Conservation (phyloP, 2,113 vertebrate genomes). For the Neotragus moschatus region DNA sequence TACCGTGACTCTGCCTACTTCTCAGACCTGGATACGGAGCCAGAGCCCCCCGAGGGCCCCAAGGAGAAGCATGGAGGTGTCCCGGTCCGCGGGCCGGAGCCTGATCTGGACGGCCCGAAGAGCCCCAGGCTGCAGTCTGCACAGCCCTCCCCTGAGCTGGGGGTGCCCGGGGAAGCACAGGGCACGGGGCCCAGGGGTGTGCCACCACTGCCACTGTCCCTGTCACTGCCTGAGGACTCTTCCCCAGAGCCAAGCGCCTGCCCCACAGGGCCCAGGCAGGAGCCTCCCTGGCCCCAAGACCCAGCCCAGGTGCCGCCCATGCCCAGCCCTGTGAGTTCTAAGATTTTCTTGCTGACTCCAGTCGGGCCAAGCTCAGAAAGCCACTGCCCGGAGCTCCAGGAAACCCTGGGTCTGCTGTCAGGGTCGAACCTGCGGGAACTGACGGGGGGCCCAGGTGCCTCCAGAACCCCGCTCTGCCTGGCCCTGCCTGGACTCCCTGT, state of each 20-base stretch:
- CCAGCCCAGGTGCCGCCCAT: neutral
- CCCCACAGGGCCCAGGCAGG: neutral
- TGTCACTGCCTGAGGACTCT: accelerated
- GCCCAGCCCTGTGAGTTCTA: neutral
- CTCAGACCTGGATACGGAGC: conserved; percentile 91
- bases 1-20: conserved; percentile 97
- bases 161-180: neutral
- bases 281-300: neutral
- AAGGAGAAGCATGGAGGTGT: neutral
- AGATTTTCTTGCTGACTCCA: conserved; percentile 72
- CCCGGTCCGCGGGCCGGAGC: neutral
- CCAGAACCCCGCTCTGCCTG: neutral
- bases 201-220: accelerated
- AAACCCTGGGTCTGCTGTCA: neutral
- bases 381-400: neutral
- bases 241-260: neutral
- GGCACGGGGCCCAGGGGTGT: neutral
- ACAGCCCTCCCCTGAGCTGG: neutral
- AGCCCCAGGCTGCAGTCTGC: neutral
- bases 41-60: conserved; percentile 67
- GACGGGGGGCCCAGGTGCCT: accelerated
- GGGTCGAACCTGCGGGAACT: accelerated
- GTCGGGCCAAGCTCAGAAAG: neutral
- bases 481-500: conserved; percentile 45
- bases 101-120: neutral